Base-by-base conservation (phyloP, 1,140 invertebrate species). In the Galleria mellonella region DNA sequence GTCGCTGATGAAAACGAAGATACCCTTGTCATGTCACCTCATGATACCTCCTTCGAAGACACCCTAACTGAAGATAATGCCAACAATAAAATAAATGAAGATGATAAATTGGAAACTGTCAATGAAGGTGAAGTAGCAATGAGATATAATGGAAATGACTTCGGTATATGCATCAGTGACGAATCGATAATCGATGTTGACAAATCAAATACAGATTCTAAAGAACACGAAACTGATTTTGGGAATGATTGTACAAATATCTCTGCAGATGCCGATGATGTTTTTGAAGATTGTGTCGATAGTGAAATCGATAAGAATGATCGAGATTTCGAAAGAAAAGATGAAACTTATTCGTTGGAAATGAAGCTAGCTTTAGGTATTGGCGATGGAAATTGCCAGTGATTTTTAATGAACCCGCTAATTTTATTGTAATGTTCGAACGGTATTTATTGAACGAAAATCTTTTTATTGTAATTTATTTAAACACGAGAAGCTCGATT, bases 291-390 rank as follows among this genome's bases (percentile, higher is more conserved):
- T 63, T 78, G 78, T 39, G 47, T 68, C 2, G 66, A 70, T 13
- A 50, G 67, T 39, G 29, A 36, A 2, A 32, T 12, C 7, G 41
- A 33, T 8, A 42, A 48, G 7, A 33, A 35, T 9, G 41, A 42
- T 30, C 13, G 52, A 13, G 52, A 32, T 52, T 51, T 47, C 37
- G 43, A 71, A 46, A 46, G 50, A 7, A 46, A 63, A 1, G 62
- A 64, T 10, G 71, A 78, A 27, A 76, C 56, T 14, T 78, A 72
- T 42, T 72, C 73, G 10, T 43, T 84, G 9, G 77, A 84, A 58
- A 84, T 82, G 81, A 76, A 79, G 36, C 32, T 83, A 33, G 75
- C 79, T 14, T 64, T 83, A 47, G 72, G 62, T 8, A 60, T 75
- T 42, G 51, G 50, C 14, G 45, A 57, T 36, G 39, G 54, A 38